Conservation (phyloP, 2,113 vertebrate genomes). For the Peromyscus californicus region DNA sequence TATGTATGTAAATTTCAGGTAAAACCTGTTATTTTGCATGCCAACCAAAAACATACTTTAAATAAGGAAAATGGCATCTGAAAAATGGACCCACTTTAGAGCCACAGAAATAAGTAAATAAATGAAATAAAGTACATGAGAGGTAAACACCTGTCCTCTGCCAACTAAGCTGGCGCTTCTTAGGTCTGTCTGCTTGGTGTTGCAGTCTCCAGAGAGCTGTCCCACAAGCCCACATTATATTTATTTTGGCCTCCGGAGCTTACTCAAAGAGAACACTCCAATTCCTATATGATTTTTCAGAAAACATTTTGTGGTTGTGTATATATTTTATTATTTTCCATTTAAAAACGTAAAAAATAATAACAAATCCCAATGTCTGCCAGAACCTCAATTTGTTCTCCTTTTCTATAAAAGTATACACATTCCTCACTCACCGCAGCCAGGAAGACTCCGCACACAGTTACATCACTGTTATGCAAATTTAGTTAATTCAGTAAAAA, state of each 20-base stretch:
- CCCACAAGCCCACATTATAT: neutral
- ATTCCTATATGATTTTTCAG: neutral
- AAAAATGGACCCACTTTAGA: neutral
- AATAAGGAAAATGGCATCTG: neutral
- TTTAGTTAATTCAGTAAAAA: slow-evolving; percentile 47
- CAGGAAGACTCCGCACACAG: neutral
- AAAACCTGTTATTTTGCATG: neutral
- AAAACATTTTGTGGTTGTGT: neutral
- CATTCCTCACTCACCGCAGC: neutral
- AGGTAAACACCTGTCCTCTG: rapidly evolving
- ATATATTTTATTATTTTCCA: neutral
- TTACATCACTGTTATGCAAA: slow-evolving; percentile 23
- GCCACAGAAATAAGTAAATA: neutral
- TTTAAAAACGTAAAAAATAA: neutral
- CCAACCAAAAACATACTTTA: neutral
- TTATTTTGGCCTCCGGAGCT: neutral
- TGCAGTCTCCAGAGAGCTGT: neutral
- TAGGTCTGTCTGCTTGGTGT: neutral
- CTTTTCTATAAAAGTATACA: neutral
- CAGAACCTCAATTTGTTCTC: neutral
- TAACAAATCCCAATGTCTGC: neutral
- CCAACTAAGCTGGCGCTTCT: neutral
- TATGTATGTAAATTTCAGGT: neutral
- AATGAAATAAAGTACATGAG: neutral
- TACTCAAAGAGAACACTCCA: neutral